Percentiles rank a stretch among this genome's conserved stretches.
Evolutionary conservation across 2,888 invertebrate genomes (phyloP).

Genomic region (Erebia palarica): DNA sequence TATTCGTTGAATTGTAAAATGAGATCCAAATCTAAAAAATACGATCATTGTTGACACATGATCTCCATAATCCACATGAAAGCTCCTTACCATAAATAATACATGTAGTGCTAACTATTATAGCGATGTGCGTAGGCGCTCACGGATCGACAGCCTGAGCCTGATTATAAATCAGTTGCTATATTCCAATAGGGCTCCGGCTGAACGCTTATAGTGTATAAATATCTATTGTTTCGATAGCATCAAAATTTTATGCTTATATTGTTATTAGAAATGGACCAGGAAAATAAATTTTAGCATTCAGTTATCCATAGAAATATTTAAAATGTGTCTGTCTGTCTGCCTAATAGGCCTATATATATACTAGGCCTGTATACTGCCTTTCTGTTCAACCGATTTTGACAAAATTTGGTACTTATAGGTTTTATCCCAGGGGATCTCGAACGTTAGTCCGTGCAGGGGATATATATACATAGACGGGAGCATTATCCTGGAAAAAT

Average conservation of each 20-base stretch:
- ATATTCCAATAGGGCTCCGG: constrained; percentile 43
- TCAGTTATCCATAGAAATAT: background rate
- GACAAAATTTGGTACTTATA: no score
- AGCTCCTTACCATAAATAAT: constrained; percentile 83
- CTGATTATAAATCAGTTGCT: constrained; percentile 77
- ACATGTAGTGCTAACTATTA: constrained; percentile 77
- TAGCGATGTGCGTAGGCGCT: constrained; percentile 74
- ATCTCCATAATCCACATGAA: constrained; percentile 77
- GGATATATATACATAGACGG: no score
- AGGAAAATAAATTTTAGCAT: background rate
- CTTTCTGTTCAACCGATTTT: no score
- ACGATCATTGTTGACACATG: constrained; percentile 73
- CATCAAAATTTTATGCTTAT: constrained; percentile 6
- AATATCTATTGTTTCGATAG: constrained; percentile 26
- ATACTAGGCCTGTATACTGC: no score
- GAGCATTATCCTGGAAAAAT: no score
- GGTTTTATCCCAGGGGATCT: no score
- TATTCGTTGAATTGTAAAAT: constrained; percentile 21
- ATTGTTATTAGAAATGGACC: background rate
- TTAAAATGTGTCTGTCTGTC: no score
- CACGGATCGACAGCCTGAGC: constrained; percentile 75
- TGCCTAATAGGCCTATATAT: no score
- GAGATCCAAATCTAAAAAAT: constrained; percentile 37
- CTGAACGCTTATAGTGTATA: constrained; percentile 39
- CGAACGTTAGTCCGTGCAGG: no score